These are phyloP conservation scores for Gallinago nigripennis DNA, from an alignment of 2,797 vertebrate species.

Conservation along the genomic window DNA sequence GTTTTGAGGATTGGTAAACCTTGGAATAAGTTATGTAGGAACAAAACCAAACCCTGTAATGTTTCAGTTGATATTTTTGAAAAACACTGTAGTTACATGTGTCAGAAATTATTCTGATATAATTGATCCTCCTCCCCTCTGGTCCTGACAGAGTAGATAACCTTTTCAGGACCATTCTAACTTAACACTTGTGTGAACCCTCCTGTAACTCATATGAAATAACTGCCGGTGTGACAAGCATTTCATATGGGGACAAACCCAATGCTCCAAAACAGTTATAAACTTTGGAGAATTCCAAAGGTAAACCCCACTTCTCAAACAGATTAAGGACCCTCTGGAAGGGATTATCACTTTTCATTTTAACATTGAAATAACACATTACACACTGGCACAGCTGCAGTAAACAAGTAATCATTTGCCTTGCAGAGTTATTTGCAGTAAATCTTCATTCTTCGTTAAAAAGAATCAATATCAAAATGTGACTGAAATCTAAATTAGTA, in stretches of 20 bases:
- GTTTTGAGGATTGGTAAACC: neutral
- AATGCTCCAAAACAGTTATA: neutral
- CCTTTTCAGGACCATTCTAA: neutral
- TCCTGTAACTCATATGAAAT: neutral
- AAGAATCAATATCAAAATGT: neutral
- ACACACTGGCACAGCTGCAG: neutral
- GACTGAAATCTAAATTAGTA: neutral
- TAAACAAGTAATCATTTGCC: neutral
- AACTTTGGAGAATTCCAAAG: neutral
- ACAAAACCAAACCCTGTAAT: accelerated
- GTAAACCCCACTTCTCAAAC: neutral
- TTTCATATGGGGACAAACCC: neutral
- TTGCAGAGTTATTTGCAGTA: neutral
- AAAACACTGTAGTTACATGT: neutral
- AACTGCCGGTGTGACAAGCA: neutral
- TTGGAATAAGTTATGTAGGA: neutral
- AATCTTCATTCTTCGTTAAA: neutral
- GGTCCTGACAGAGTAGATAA: neutral
- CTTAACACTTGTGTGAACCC: neutral
- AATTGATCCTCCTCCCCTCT: neutral
- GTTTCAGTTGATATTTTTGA: neutral
- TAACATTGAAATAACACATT: neutral
- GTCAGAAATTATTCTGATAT: neutral
- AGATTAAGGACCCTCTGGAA: neutral
- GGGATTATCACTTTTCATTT: neutral